phyloP scores from a whole-genome alignment of 2,797 vertebrate species.

The Clarias platycephalus region DNA sequence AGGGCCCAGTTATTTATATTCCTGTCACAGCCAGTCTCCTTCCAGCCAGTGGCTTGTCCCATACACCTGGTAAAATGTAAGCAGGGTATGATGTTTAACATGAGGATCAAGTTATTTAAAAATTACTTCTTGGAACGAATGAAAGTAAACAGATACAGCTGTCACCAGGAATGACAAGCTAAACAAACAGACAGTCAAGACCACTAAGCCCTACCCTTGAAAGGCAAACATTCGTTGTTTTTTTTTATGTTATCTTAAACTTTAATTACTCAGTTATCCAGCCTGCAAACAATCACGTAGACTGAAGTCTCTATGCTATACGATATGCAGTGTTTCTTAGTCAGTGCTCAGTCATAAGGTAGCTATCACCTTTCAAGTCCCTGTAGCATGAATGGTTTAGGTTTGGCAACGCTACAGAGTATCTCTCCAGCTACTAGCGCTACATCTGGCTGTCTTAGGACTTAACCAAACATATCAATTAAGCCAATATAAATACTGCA shows the following conservation, averaged over 20 bases:
- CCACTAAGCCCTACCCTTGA: constrained; percentile 36
- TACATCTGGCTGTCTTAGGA: constrained; percentile 31
- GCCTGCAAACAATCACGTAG: constrained; percentile 12
- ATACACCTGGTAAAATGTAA: constrained; percentile 63
- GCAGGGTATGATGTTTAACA: constrained; percentile 54
- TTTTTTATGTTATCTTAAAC: constrained; percentile 17
- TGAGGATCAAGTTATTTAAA: constrained; percentile 60
- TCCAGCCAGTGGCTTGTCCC: constrained; percentile 54
- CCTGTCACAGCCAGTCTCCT: constrained; percentile 14
- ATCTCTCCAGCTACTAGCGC: constrained; percentile 27
- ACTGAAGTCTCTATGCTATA: neutral
- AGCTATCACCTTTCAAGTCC: constrained; percentile 30
- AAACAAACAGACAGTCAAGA: constrained; percentile 57
- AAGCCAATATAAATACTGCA: constrained; percentile 40
- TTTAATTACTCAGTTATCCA: constrained; percentile 33
- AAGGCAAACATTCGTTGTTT: constrained; percentile 32
- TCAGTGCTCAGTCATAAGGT: constrained; percentile 19
- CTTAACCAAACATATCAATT: constrained; percentile 21
- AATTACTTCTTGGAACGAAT: constrained; percentile 64
- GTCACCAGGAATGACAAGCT: constrained; percentile 56
- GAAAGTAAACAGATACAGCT: constrained; percentile 66
- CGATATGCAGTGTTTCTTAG: constrained; percentile 11
- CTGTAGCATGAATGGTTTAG: constrained; percentile 35
- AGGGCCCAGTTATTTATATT: constrained; percentile 20
- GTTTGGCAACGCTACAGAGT: constrained; percentile 30